A percentile compares a stretch with the other conserved stretches of the same genome.
phyloP scores from a whole-genome alignment of 2,888 invertebrate genomes.

The Oegoconia quadripuncta region DNA sequence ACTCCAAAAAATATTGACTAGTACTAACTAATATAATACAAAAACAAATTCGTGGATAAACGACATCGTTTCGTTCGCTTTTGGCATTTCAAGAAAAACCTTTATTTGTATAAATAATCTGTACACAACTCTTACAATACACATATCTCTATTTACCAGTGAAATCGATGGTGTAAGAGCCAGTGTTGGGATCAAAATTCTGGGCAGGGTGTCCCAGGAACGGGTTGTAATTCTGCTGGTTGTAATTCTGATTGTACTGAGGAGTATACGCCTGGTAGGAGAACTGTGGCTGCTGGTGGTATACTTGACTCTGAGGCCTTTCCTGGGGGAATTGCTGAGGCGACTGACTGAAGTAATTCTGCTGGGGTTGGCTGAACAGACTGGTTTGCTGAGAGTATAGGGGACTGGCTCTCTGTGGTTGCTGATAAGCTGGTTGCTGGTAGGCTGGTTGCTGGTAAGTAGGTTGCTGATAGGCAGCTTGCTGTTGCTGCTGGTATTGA shows the following conservation, averaged over 20 bases:
- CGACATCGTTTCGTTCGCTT: conserved; percentile 26
- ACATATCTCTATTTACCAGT: conserved; percentile 60
- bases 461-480: no score
- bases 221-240: conserved; percentile 62
- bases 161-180: conserved; percentile 89
- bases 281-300: conserved; percentile 65
- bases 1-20: conserved; percentile 46
- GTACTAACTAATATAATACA: conserved; percentile 35
- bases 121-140: conserved; percentile 1
- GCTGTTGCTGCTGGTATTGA: conserved; percentile 33
- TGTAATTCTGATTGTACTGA: conserved; percentile 43
- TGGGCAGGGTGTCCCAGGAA: conserved; percentile 85
- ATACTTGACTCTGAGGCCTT: conserved; percentile 60
- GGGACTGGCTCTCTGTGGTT: conserved; percentile 31
- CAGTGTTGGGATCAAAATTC: conserved; percentile 85
- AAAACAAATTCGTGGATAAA: conserved; percentile 22
- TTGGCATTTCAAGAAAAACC: conserved; percentile 18
- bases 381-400: conserved; percentile 30
- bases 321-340: conserved; percentile 54
- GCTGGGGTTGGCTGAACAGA: conserved; percentile 15
- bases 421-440: conserved; percentile 29
- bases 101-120: conserved; percentile 1
- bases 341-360: conserved; percentile 45
- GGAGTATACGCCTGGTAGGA: conserved; percentile 61
- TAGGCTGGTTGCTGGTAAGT: conserved; percentile 20